phyloP scores from a whole-genome alignment of 2,888 invertebrate species.

The Drosophila limbata region DNA sequence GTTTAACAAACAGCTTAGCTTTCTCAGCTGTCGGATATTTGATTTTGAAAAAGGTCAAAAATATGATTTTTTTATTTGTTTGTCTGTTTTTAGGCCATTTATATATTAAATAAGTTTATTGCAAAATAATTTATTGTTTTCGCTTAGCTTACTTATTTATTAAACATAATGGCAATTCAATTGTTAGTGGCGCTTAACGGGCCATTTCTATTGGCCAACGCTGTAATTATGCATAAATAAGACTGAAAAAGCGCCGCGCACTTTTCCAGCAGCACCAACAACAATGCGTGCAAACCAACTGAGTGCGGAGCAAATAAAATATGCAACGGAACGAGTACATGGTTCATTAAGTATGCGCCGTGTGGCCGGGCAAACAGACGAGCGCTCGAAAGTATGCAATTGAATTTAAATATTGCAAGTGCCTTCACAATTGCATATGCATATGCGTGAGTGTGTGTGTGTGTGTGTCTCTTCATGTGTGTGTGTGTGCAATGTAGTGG shows the following conservation, averaged over 20 bases:
- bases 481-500: slow-evolving; percentile 12
- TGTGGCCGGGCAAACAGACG: slow-evolving; percentile 60
- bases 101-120: not conserved
- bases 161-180: slow-evolving; percentile 50
- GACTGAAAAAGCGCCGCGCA: slow-evolving; percentile 20
- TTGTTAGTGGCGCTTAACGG: slow-evolving; percentile 35
- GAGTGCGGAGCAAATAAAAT: slow-evolving; percentile 58
- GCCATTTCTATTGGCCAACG: slow-evolving; percentile 52
- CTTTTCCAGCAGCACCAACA: slow-evolving; percentile 1
- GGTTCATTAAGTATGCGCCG: slow-evolving; percentile 78
- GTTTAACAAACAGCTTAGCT: slow-evolving; percentile 27
- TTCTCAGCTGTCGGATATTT: not conserved
- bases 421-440: slow-evolving; percentile 18
- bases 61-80: not conserved
- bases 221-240: slow-evolving; percentile 25
- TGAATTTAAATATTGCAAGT: slow-evolving; percentile 80
- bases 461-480: not conserved
- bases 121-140: slow-evolving; percentile 19
- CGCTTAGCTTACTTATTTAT: slow-evolving; percentile 33
- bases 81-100: not conserved
- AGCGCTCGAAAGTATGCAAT: slow-evolving; percentile 73
- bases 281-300: not conserved
- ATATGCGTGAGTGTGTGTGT: not conserved
- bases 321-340: slow-evolving; percentile 61
- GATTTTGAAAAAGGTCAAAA: slow-evolving; percentile 9